Evolutionary conservation across 2,113 vertebrate species (phyloP).

Genomic region (Isichthys henryi): DNA sequence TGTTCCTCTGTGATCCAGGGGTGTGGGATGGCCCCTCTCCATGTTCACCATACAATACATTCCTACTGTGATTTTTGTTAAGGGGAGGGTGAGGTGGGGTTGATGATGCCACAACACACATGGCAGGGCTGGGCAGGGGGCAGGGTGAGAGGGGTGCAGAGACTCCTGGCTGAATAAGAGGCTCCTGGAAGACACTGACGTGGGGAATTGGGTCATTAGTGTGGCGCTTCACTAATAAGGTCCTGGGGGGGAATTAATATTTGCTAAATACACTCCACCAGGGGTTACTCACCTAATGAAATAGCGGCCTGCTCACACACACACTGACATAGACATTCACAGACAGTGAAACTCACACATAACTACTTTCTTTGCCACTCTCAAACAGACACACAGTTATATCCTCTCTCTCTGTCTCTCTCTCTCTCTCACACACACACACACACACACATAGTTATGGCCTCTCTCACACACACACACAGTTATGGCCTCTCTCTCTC

Average conservation of each 20-base stretch:
- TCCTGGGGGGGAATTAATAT: constrained; percentile 58
- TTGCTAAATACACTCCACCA: constrained; percentile 47
- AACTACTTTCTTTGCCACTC: background rate
- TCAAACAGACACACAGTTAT: background rate
- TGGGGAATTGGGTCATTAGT: constrained; percentile 57
- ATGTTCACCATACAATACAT: background rate
- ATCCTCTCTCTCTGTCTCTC: too few species aligned
- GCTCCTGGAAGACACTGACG: constrained; percentile 48
- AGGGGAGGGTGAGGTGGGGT: background rate
- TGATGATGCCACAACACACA: background rate
- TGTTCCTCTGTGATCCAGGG: background rate
- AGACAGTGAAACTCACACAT: background rate
- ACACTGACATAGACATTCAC: background rate
- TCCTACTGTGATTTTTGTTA: background rate
- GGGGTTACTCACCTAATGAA: constrained; percentile 46
- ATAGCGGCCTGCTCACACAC: constrained; percentile 18
- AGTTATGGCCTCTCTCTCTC: too few species aligned
- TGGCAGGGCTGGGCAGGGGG: background rate
- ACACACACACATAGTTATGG: too few species aligned
- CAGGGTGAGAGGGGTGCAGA: constrained; percentile 5
- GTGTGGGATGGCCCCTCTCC: background rate
- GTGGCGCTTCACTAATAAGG: constrained; percentile 52
- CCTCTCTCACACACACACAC: too few species aligned
- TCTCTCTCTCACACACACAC: too few species aligned
- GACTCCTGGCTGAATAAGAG: constrained; percentile 30